Percentiles rank a stretch among this genome's conserved stretches.
Evolutionary conservation across 2,113 vertebrate genomes (phyloP).

Genomic region (Nerophis lumbriciformis): DNA sequence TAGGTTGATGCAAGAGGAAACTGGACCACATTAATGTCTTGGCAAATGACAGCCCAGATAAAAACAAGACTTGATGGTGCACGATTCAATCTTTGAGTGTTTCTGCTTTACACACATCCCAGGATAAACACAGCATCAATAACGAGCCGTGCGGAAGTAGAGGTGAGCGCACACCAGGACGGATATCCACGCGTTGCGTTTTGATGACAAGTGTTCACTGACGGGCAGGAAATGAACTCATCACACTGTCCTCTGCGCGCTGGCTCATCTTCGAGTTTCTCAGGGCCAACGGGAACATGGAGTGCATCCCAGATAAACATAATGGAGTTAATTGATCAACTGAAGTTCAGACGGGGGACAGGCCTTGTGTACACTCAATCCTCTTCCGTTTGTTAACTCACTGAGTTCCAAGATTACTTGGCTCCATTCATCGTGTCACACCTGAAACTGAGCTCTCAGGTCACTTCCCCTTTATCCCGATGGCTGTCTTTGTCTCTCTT

Average conservation of each 20-base stretch:
- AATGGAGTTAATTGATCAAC: conserved; percentile 62
- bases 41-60: conserved; percentile 53
- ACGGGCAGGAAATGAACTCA: conserved; percentile 38
- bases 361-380: conserved; percentile 35
- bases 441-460: conserved; percentile 36
- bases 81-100: conserved; percentile 41
- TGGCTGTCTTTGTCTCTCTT: conserved; percentile 30
- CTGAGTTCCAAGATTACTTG: conserved; percentile 41
- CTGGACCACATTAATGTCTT: conserved; percentile 51
- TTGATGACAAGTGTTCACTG: conserved; percentile 34
- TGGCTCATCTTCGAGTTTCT: conserved; percentile 37
- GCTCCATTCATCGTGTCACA: conserved; percentile 40
- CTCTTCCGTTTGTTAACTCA: conserved; percentile 34
- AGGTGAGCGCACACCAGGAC: conserved; percentile 32
- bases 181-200: conserved; percentile 28
- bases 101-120: conserved; percentile 26
- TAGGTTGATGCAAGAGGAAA: conserved; percentile 48
- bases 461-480: conserved; percentile 24
- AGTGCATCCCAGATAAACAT: conserved; percentile 62
- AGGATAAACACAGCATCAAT: conserved; percentile 20
- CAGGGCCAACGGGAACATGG: conserved; percentile 57
- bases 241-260: conserved; percentile 36
- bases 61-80: conserved; percentile 43
- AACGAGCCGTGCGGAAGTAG: conserved; percentile 14
- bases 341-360: conserved; percentile 49